Percentiles rank a stretch among this genome's conserved stretches.
Conservation (phyloP, 2,888 invertebrate genomes). For the Uropetala carovei region DNA sequence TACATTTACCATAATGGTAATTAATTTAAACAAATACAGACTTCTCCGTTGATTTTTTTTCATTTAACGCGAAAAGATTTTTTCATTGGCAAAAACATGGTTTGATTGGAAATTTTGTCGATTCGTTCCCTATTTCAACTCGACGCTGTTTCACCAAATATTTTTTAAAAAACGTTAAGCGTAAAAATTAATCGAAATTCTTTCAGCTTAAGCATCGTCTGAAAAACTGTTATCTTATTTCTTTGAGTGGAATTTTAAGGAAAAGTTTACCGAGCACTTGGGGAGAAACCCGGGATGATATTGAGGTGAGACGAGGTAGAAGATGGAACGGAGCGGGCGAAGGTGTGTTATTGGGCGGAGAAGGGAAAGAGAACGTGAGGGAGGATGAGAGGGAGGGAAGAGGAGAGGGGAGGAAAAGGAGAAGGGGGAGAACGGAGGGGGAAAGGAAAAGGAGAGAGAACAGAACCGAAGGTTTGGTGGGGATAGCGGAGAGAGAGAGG, state of each 20-base stretch:
- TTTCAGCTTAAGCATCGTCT: neutral
- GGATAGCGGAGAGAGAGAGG: neutral
- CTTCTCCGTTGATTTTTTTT: too few relatives aligned
- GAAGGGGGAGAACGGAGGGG: neutral
- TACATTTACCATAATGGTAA: too few relatives aligned
- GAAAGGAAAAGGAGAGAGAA: neutral
- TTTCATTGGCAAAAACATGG: too few relatives aligned
- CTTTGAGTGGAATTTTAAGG: neutral
- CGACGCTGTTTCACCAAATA: neutral
- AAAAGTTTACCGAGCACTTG: neutral
- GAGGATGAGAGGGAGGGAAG: neutral
- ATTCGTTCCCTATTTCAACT: neutral
- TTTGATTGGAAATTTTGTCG: too few relatives aligned
- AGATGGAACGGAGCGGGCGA: neutral
- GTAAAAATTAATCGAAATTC: neutral
- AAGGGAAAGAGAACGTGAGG: neutral
- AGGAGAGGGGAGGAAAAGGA: neutral
- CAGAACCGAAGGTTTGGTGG: neutral
- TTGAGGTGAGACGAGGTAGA: neutral
- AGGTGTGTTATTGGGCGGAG: neutral
- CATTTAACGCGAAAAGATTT: too few relatives aligned
- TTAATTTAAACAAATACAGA: too few relatives aligned
- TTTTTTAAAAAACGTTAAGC: neutral
- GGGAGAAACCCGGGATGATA: neutral
- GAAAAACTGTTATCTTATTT: constrained; percentile 7